Percentiles rank a stretch among this genome's conserved stretches.
Evolutionary conservation across 2,113 vertebrate genomes (phyloP).

Genomic region (Myotis davidii): DNA sequence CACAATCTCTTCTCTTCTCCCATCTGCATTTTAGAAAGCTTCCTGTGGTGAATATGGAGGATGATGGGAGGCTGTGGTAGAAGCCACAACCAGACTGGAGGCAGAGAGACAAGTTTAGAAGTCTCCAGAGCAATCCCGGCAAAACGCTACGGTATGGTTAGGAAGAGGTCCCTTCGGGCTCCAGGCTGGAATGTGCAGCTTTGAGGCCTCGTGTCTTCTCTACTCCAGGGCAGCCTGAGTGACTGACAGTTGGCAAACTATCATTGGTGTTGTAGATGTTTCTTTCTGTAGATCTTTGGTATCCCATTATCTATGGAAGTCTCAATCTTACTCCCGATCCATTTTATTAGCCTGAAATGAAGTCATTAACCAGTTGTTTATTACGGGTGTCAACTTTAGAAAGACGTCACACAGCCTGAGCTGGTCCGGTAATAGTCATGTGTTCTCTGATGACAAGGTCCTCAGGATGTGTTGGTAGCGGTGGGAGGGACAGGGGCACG

Average conservation of each 20-base stretch:
- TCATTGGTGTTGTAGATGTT: neutral
- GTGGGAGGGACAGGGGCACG: accelerated
- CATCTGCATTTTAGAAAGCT: neutral
- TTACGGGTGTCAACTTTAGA: neutral
- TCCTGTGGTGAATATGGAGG: neutral
- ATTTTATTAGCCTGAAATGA: neutral
- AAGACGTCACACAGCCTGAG: neutral
- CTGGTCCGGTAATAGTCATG: neutral
- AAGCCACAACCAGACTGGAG: neutral
- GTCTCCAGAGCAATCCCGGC: neutral
- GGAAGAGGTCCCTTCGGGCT: neutral
- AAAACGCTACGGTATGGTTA: neutral
- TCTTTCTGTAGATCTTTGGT: neutral
- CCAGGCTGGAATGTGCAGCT: neutral
- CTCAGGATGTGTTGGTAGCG: neutral
- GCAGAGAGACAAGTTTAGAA: neutral
- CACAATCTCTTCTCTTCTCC: too few relatives aligned
- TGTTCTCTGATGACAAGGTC: neutral
- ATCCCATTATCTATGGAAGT: neutral
- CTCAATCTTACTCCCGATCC: neutral
- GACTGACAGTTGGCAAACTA: neutral
- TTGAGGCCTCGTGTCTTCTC: neutral
- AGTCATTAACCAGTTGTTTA: neutral
- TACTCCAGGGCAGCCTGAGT: neutral
- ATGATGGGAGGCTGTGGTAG: neutral